Evolutionary conservation across 2,888 invertebrate genomes (phyloP).

Genomic region (Amiota communis): DNA sequence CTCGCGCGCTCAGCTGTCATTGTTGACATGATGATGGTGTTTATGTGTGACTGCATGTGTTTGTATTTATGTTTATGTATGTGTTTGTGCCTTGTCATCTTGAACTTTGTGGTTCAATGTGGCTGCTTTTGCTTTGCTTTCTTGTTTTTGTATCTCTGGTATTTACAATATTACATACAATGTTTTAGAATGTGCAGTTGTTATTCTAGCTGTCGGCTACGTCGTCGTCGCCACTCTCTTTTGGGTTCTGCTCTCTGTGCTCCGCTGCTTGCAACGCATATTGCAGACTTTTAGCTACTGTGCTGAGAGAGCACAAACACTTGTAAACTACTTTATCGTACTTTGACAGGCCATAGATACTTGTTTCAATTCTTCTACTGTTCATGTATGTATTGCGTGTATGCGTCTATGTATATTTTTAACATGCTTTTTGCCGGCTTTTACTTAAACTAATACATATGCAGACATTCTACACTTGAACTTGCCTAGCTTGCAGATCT

Average conservation of each 20-base stretch:
- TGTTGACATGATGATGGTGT: slow-evolving; percentile 63
- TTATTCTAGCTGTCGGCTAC: background rate
- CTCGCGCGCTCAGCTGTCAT: slow-evolving; percentile 60
- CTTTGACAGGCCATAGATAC: slow-evolving; percentile 14
- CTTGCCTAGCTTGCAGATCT: slow-evolving; percentile 49
- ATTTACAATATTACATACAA: slow-evolving; percentile 34
- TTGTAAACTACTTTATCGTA: slow-evolving; percentile 27
- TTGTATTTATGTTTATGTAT: background rate
- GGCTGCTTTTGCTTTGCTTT: slow-evolving; percentile 49
- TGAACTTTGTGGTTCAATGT: slow-evolving; percentile 67
- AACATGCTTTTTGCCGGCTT: no score
- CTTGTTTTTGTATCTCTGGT: slow-evolving; percentile 40
- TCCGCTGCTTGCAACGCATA: background rate
- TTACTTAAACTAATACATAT: slow-evolving; percentile 37
- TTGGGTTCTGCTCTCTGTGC: background rate
- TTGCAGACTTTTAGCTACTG: no score
- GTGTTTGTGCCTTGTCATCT: slow-evolving; percentile 52
- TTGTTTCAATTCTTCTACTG: background rate
- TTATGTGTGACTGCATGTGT: background rate
- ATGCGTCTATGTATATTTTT: background rate
- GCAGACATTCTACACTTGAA: slow-evolving; percentile 66
- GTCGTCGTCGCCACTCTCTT: no score
- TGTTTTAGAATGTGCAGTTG: slow-evolving; percentile 23
- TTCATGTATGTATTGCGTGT: slow-evolving; percentile 41
- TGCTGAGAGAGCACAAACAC: background rate